phyloP scores from a whole-genome alignment of 2,113 vertebrate species.

The Myiopsitta monachus region DNA sequence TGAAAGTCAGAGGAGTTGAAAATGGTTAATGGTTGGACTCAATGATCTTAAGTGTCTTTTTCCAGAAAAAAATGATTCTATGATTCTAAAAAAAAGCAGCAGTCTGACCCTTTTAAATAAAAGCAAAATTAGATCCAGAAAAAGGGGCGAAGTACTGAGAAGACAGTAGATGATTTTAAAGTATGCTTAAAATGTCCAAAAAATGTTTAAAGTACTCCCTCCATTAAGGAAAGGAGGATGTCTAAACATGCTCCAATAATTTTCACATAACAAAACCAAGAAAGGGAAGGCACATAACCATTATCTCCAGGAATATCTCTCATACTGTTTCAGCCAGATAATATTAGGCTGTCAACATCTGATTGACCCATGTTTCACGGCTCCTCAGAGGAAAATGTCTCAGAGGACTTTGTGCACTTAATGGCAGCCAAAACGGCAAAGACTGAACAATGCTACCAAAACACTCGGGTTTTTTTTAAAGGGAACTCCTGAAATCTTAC shows the following conservation, averaged over 20 bases:
- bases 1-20: neutral
- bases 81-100: neutral
- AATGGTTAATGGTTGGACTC: neutral
- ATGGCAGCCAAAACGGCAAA: slow-evolving; percentile 22
- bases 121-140: neutral
- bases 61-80: neutral
- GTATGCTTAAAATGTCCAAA: neutral
- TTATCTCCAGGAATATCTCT: neutral
- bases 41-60: neutral
- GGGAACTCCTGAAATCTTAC: neutral
- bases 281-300: neutral
- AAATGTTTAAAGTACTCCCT: neutral
- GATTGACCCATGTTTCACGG: neutral
- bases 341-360: neutral
- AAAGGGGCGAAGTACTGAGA: neutral
- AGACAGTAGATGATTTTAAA: neutral
- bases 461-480: neutral
- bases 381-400: neutral
- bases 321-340: neutral
- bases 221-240: neutral
- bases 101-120: neutral
- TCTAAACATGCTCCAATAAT: neutral
- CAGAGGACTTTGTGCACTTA: neutral
- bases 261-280: neutral
- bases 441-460: neutral